A percentile compares a stretch with the other conserved stretches of the same genome.
Conservation (phyloP, 2,113 vertebrate genomes). For the Thryonomys swinderianus region DNA sequence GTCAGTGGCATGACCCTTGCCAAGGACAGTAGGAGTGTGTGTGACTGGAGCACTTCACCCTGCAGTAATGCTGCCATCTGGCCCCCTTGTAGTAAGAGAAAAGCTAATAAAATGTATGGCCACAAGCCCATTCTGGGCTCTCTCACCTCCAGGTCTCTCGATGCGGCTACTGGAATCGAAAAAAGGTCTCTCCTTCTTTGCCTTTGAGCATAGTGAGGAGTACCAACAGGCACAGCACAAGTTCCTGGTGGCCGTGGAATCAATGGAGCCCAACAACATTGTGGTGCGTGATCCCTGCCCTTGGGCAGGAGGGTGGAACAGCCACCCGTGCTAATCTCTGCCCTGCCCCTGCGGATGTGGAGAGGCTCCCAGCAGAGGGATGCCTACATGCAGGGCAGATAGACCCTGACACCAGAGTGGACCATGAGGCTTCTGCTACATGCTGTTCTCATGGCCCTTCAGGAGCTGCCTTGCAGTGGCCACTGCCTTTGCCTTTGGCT, state of each 20-base stretch:
- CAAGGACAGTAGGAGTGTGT: background rate
- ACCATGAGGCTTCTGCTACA: rapidly evolving
- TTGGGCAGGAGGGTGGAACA: background rate
- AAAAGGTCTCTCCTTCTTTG: slow-evolving; percentile 91
- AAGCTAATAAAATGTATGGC: no score
- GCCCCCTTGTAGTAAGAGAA: no score
- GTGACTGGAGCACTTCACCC: background rate
- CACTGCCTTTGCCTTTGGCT: background rate
- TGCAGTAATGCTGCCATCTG: background rate
- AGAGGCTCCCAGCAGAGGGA: background rate
- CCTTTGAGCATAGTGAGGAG: slow-evolving; percentile 95
- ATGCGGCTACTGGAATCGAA: slow-evolving; percentile 94
- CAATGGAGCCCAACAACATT: slow-evolving; percentile 98
- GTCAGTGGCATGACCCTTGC: background rate
- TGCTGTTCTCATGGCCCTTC: no score
- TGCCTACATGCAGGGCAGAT: background rate
- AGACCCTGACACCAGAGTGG: background rate
- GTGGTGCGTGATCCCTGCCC: slow-evolving; percentile 88
- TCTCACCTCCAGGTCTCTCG: slow-evolving; percentile 89
- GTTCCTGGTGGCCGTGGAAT: slow-evolving; percentile 96
- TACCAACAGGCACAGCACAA: slow-evolving; percentile 98
- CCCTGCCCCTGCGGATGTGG: background rate
- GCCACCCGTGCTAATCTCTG: background rate
- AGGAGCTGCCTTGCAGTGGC: background rate
- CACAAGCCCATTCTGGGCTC: background rate